These are phyloP conservation scores for Microcebus jonahi DNA, from an alignment of 2,113 vertebrate genomes.

Conservation along the genomic window DNA sequence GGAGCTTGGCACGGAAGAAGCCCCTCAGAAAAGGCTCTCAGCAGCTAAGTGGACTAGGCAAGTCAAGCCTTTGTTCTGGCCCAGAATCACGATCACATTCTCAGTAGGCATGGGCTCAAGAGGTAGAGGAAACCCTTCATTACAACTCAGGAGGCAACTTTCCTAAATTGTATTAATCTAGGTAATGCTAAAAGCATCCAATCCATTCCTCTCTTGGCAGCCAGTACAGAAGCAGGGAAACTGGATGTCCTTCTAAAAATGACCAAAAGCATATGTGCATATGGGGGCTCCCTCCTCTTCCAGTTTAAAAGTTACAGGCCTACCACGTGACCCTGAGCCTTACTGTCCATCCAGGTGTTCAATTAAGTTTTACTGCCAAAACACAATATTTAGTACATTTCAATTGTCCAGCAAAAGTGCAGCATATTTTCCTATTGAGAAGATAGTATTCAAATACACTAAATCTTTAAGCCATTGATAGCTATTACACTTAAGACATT, in stretches of 20 bases:
- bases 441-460: background rate
- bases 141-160: slow-evolving; percentile 3
- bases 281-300: background rate
- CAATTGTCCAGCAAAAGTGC: background rate
- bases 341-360: background rate
- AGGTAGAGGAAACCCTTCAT: background rate
- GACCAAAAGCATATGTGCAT: background rate
- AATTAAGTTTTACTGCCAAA: slow-evolving; percentile 22
- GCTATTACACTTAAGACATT: slow-evolving; percentile 17
- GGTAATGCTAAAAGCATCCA: background rate
- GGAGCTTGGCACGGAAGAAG: background rate
- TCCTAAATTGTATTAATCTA: background rate
- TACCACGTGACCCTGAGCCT: background rate
- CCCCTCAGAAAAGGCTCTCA: background rate
- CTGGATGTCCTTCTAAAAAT: background rate
- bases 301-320: background rate
- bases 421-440: slow-evolving; percentile 35
- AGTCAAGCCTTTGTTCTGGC: background rate
- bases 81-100: background rate
- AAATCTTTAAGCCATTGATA: slow-evolving; percentile 23
- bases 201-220: background rate
- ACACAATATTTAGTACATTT: slow-evolving; percentile 8
- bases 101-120: background rate
- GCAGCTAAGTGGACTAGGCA: background rate
- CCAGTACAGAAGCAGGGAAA: background rate